Evolutionary conservation across 2,113 vertebrate species (phyloP).

Genomic region (Odocoileus hemionus): DNA sequence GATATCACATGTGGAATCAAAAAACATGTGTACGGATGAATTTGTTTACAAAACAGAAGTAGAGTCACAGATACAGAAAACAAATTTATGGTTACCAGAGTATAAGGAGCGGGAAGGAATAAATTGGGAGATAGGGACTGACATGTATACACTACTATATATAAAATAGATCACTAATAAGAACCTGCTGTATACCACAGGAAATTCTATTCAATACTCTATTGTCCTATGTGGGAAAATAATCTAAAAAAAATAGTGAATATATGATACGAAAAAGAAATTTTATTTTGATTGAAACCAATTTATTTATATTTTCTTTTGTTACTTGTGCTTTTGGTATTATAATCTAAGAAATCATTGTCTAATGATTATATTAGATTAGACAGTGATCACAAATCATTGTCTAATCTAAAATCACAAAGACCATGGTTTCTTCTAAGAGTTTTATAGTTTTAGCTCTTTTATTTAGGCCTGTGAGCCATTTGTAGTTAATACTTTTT

Average conservation of each 20-base stretch:
- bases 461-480: not conserved
- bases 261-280: not conserved
- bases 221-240: not conserved
- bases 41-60: not conserved
- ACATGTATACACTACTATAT: not conserved
- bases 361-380: not conserved
- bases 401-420: not conserved
- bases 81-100: not conserved
- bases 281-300: not conserved
- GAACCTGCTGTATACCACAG: not conserved
- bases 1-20: not conserved
- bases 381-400: not conserved
- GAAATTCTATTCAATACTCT: not conserved
- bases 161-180: not conserved
- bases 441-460: not conserved
- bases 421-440: not conserved
- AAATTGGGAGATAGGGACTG: not conserved
- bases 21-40: not conserved
- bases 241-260: not conserved
- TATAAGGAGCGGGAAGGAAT: not conserved
- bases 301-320: not conserved
- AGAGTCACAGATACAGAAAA: not conserved
- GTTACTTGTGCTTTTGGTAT: not conserved
- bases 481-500: not conserved
- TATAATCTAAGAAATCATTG: not conserved